phyloP scores from a whole-genome alignment of 2,888 invertebrate genomes.

The Arge pagana region DNA sequence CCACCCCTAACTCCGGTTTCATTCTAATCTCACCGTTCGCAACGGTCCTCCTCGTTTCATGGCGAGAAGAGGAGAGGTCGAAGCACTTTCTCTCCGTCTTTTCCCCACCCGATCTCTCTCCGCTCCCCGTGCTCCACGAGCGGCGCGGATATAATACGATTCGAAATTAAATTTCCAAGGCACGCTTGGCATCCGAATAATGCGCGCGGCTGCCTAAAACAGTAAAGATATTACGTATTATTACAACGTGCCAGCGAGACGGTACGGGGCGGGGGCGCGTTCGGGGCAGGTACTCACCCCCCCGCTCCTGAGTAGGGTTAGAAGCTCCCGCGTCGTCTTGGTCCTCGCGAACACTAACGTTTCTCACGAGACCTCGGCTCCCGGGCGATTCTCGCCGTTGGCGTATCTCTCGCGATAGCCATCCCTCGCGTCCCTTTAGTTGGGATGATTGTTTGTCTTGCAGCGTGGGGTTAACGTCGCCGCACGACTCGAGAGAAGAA shows the following conservation, averaged over 20 bases:
- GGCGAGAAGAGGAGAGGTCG: neutral
- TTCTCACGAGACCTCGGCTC: too few relatives aligned
- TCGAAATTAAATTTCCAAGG: slow-evolving; percentile 54
- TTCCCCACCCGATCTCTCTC: slow-evolving; percentile 25
- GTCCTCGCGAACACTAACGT: too few relatives aligned
- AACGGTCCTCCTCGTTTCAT: slow-evolving; percentile 7
- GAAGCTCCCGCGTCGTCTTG: too few relatives aligned
- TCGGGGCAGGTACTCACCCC: too few relatives aligned
- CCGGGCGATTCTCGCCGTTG: too few relatives aligned
- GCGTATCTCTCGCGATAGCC: too few relatives aligned
- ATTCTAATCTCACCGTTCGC: slow-evolving; percentile 10
- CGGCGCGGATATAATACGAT: slow-evolving; percentile 50
- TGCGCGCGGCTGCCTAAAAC: slow-evolving; percentile 53
- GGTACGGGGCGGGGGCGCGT: too few relatives aligned
- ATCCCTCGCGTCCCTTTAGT: too few relatives aligned
- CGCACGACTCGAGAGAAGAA: too few relatives aligned
- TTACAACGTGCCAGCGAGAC: slow-evolving; percentile 47
- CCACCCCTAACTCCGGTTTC: slow-evolving; percentile 2
- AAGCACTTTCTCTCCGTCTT: neutral
- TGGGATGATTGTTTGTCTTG: too few relatives aligned
- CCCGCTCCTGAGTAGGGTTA: too few relatives aligned
- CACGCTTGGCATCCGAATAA: slow-evolving; percentile 53
- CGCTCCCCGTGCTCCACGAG: slow-evolving; percentile 29
- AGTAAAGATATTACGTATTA: slow-evolving; percentile 56
- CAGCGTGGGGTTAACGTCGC: too few relatives aligned